Conservation (phyloP, 2,797 vertebrate genomes). For the Tenualosa ilisha region DNA sequence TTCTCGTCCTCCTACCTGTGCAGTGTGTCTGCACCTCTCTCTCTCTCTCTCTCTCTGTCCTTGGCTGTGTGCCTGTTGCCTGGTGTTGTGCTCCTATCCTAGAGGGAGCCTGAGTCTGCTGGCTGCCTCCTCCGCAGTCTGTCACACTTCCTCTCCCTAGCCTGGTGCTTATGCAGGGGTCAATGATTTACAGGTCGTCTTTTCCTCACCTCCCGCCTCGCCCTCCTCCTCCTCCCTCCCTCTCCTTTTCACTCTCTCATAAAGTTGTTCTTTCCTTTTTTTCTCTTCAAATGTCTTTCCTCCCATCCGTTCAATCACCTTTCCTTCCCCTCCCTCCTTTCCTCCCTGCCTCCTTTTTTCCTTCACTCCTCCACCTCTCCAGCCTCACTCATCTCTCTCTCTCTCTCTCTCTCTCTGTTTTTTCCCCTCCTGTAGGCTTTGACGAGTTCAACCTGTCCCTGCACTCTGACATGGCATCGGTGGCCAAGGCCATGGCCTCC, state of each 20-base stretch:
- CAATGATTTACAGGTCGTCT: not conserved
- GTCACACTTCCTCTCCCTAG: not conserved
- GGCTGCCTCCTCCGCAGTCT: not conserved
- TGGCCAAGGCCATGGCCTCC: conserved; percentile 92
- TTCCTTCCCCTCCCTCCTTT: not conserved
- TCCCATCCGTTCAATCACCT: not conserved
- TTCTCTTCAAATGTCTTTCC: conserved; percentile 32
- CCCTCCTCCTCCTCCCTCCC: not conserved
- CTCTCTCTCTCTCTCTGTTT: too few relatives aligned
- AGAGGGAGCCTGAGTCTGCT: not conserved
- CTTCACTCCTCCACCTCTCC: conserved; percentile 9
- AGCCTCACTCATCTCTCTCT: not conserved
- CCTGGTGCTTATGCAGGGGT: not conserved
- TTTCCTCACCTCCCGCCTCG: too few relatives aligned
- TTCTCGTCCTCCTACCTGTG: not conserved
- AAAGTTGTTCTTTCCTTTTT: conserved; percentile 27
- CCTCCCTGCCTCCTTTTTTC: not conserved
- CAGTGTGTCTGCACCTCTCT: not conserved
- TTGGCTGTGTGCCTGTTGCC: not conserved
- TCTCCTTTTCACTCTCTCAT: conserved; percentile 47
- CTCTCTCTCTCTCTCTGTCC: not conserved
- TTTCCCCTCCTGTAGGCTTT: conserved; percentile 70
- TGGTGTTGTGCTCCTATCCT: not conserved
- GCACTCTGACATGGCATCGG: conserved; percentile 91
- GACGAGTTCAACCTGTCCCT: conserved; percentile 88